phyloP scores from a whole-genome alignment of 2,113 vertebrate species.

The Aptenodytes patagonicus region DNA sequence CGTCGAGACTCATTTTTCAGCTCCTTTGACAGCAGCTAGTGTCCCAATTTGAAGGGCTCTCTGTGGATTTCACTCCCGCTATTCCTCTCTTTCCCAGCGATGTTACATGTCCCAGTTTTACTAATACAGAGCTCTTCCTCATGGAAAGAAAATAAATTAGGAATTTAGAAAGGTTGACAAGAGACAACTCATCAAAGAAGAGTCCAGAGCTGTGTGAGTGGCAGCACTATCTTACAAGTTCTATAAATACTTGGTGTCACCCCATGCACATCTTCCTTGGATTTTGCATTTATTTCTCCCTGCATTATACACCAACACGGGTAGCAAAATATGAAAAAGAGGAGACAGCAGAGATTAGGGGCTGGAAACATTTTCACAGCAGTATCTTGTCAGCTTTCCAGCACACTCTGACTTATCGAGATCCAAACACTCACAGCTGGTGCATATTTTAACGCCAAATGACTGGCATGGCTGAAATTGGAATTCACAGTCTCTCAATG shows the following conservation, averaged over 20 bases:
- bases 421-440: slow-evolving; percentile 74
- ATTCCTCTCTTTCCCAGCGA: neutral
- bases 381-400: slow-evolving; percentile 68
- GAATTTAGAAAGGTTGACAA: slow-evolving; percentile 14
- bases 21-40: neutral
- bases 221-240: neutral
- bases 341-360: slow-evolving; percentile 49
- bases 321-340: slow-evolving; percentile 67
- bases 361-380: slow-evolving; percentile 66
- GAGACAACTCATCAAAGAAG: neutral
- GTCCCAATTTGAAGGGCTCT: neutral
- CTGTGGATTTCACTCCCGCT: neutral
- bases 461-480: slow-evolving; percentile 66
- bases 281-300: slow-evolving; percentile 50
- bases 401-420: slow-evolving; percentile 66
- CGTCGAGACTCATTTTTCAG: neutral
- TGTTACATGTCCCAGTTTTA: neutral
- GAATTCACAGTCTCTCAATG: slow-evolving; percentile 49
- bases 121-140: neutral
- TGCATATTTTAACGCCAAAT: slow-evolving; percentile 72
- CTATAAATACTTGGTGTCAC: slow-evolving; percentile 7
- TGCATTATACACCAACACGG: slow-evolving; percentile 18
- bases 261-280: neutral
- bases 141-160: neutral
- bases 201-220: neutral